A percentile compares a stretch with the other conserved stretches of the same genome.
These are phyloP conservation scores for Eidolon helvum DNA, from an alignment of 2,113 vertebrate genomes.

Conservation along the genomic window DNA sequence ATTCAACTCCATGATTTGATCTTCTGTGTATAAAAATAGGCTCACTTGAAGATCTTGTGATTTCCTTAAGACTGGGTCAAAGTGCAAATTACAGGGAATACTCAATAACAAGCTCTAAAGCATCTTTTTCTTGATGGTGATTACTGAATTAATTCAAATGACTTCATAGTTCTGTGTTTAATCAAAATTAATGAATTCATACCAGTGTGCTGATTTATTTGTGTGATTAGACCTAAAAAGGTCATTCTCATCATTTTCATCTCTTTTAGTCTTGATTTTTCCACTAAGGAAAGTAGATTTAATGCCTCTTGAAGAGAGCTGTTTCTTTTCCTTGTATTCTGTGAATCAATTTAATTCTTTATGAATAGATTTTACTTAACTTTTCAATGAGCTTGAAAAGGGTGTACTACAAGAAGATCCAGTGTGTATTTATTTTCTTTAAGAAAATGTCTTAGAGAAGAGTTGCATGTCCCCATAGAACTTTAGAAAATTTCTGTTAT, in stretches of 20 bases:
- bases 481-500: not conserved
- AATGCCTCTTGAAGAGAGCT: constrained; percentile 52
- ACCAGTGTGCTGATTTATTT: constrained; percentile 59
- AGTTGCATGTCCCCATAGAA: not conserved
- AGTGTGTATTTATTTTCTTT: not conserved
- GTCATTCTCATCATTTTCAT: constrained; percentile 67
- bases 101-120: constrained; percentile 37
- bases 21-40: not conserved
- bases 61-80: not conserved
- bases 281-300: constrained; percentile 63
- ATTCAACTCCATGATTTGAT: not conserved
- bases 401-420: not conserved
- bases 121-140: constrained; percentile 57
- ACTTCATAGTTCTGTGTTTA: constrained; percentile 62
- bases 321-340: constrained; percentile 46
- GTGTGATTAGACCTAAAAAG: constrained; percentile 76
- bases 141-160: constrained; percentile 73
- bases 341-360: constrained; percentile 62
- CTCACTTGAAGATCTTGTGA: not conserved
- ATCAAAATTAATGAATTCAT: constrained; percentile 75
- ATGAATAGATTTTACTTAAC: constrained; percentile 50
- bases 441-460: not conserved
- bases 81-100: constrained; percentile 30
- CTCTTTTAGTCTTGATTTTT: constrained; percentile 61
- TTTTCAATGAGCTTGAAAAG: constrained; percentile 57